These are phyloP conservation scores for Gastrophryne carolinensis DNA, from an alignment of 2,797 vertebrate genomes.

Conservation along the genomic window DNA sequence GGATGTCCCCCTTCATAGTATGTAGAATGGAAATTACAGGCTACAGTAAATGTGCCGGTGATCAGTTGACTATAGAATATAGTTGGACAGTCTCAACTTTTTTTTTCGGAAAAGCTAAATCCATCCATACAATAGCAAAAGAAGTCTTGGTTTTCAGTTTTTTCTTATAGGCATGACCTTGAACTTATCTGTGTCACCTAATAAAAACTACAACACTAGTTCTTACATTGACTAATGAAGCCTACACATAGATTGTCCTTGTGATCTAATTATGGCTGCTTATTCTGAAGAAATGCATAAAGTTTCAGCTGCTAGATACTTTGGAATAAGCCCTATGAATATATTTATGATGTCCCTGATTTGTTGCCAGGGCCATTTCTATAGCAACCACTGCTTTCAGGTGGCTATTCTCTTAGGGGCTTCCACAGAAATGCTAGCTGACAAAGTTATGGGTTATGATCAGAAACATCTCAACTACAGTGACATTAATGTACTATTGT, in stretches of 20 bases:
- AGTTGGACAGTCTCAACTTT: no score
- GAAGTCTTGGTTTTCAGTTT: no score
- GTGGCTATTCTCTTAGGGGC: constrained; percentile 7
- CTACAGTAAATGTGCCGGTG: no score
- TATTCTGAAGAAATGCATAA: constrained; percentile 33
- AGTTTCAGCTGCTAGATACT: constrained; percentile 40
- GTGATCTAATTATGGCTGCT: constrained; percentile 40
- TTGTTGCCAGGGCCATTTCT: constrained; percentile 35
- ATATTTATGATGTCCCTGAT: constrained; percentile 16
- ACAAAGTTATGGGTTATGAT: background rate
- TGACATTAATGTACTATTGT: background rate
- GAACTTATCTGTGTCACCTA: background rate
- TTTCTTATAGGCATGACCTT: background rate
- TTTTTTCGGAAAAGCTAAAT: no score
- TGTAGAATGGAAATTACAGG: no score
- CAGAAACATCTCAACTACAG: background rate
- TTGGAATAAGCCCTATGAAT: constrained; percentile 3
- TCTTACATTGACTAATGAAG: background rate
- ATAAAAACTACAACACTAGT: background rate
- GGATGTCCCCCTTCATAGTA: no score
- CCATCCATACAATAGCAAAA: no score
- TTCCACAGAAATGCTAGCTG: background rate
- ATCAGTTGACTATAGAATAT: no score
- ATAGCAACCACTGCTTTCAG: constrained; percentile 27
- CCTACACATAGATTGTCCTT: constrained; percentile 26